phyloP scores from a whole-genome alignment of 2,797 vertebrate species.

The Hybognathus amarus region DNA sequence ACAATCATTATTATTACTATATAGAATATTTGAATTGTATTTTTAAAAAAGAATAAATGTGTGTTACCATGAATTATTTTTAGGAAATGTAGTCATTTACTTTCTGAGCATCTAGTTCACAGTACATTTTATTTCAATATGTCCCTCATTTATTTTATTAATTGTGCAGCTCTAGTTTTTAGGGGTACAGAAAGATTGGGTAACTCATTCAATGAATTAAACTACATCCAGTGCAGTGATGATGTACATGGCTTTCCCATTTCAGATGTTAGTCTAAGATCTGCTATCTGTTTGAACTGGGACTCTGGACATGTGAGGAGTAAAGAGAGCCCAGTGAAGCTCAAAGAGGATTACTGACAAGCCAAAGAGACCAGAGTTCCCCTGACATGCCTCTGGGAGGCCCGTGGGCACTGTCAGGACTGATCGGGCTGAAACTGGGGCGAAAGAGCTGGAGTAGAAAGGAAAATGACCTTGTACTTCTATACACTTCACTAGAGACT shows the following conservation, averaged over 20 bases:
- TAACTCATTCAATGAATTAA: constrained; percentile 5
- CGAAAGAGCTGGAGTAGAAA: constrained; percentile 42
- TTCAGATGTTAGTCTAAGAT: background rate
- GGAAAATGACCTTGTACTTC: constrained; percentile 16
- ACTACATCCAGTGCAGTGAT: background rate
- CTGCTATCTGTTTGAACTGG: constrained; percentile 2
- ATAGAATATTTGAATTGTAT: background rate
- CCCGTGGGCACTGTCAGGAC: constrained; percentile 70
- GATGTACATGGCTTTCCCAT: background rate
- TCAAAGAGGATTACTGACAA: constrained; percentile 62
- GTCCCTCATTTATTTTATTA: background rate
- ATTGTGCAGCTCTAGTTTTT: background rate
- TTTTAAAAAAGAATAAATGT: background rate
- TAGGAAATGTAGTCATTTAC: background rate
- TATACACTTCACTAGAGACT: background rate
- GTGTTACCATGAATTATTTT: background rate
- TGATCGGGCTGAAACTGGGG: constrained; percentile 56
- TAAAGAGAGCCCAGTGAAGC: constrained; percentile 8
- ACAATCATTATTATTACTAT: no score
- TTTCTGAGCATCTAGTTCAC: background rate
- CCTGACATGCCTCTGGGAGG: constrained; percentile 54
- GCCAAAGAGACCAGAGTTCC: constrained; percentile 55
- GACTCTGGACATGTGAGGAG: constrained; percentile 13
- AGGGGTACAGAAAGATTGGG: background rate
- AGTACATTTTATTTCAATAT: background rate